phyloP scores from a whole-genome alignment of 2,888 invertebrate species.

The Enchytraeus crypticus region DNA sequence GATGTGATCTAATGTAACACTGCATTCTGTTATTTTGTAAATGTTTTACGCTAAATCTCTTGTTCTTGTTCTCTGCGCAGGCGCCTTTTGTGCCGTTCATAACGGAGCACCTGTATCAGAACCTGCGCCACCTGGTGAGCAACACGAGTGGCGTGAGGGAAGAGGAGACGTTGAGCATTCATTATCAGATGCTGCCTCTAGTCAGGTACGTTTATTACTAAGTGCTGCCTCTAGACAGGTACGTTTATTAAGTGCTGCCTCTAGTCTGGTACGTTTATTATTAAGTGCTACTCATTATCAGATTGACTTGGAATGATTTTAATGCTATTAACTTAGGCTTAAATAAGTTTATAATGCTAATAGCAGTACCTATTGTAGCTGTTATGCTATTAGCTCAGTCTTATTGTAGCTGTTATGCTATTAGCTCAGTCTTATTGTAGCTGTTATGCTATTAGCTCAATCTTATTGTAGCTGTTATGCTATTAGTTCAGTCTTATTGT shows the following conservation, averaged over 20 bases:
- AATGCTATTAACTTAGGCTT: too few relatives aligned
- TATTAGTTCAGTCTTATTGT: too few relatives aligned
- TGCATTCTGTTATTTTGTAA: too few relatives aligned
- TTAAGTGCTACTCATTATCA: background rate
- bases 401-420: too few relatives aligned
- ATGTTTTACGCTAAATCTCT: background rate
- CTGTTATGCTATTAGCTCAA: too few relatives aligned
- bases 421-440: too few relatives aligned
- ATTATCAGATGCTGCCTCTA: conserved; percentile 80
- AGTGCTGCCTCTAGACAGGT: background rate
- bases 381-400: too few relatives aligned
- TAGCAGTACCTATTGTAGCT: too few relatives aligned
- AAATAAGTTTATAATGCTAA: too few relatives aligned
- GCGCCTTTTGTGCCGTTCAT: conserved; percentile 95
- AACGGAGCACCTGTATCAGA: conserved; percentile 88
- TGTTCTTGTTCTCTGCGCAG: conserved; percentile 29
- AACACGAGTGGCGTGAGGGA: conserved; percentile 31
- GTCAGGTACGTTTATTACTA: conserved; percentile 47
- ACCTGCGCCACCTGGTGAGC: conserved; percentile 61
- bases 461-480: too few relatives aligned
- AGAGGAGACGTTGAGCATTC: conserved; percentile 62
- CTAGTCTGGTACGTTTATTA: conserved; percentile 52
- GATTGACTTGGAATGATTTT: background rate
- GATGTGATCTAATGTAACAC: too few relatives aligned
- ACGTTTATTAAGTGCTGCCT: conserved; percentile 76